Percentiles rank a stretch among this genome's conserved stretches.
Conservation (phyloP, 2,113 vertebrate genomes). For the Notarius lentiginosus region DNA sequence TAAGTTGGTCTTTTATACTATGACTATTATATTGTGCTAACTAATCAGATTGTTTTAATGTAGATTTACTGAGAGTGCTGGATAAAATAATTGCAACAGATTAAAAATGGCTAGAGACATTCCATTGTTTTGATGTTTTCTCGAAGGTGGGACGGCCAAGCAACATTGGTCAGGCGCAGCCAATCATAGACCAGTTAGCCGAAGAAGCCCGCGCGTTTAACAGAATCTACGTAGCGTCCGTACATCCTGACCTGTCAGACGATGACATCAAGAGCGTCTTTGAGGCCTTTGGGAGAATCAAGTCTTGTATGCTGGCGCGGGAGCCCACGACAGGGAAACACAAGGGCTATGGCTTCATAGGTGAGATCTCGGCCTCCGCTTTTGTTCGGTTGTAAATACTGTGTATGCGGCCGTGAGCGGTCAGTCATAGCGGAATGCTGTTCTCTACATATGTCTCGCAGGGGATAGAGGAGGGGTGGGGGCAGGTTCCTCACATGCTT, state of each 20-base stretch:
- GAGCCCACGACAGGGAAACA: slow-evolving; percentile 96
- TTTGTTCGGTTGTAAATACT: slow-evolving; percentile 45
- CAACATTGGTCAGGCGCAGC: slow-evolving; percentile 97
- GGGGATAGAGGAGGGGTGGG: slow-evolving; percentile 58
- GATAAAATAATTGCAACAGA: neutral
- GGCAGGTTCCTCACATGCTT: slow-evolving; percentile 57
- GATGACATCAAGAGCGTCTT: slow-evolving; percentile 99
- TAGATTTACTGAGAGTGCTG: neutral
- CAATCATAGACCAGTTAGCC: slow-evolving; percentile 97
- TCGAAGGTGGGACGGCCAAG: slow-evolving; percentile 94
- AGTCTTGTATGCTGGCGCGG: slow-evolving; percentile 90
- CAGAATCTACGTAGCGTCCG: slow-evolving; percentile 95
- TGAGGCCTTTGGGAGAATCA: slow-evolving; percentile 97
- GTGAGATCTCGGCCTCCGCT: slow-evolving; percentile 69
- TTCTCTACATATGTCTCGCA: slow-evolving; percentile 58
- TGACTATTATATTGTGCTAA: no score
- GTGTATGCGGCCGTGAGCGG: slow-evolving; percentile 54
- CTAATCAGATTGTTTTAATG: neutral
- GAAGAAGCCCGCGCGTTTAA: slow-evolving; percentile 97
- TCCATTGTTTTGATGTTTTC: neutral
- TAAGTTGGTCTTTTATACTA: slow-evolving; percentile 53
- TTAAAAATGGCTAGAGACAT: neutral
- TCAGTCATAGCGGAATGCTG: slow-evolving; percentile 57
- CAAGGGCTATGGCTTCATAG: slow-evolving; percentile 97
- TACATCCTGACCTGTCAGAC: slow-evolving; percentile 94